phyloP scores from a whole-genome alignment of 2,888 invertebrate genomes.

The Cheiracanthium punctorium region DNA sequence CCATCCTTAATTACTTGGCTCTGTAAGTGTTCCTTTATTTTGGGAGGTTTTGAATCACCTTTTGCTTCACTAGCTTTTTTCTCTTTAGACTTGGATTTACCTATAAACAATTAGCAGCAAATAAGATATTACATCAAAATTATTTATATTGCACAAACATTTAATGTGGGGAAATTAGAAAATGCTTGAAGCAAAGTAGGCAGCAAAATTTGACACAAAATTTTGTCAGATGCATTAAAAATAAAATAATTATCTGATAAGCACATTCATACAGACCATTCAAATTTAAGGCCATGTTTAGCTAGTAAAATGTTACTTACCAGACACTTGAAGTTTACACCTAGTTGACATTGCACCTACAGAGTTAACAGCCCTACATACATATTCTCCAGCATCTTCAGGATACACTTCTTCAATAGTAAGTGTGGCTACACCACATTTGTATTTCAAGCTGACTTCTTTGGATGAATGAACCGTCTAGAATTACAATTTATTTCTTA shows the following conservation, averaged over 20 bases:
- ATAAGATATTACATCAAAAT: too few species aligned
- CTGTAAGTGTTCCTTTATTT: slow-evolving; percentile 89
- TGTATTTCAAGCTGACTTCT: slow-evolving; percentile 93
- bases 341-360: slow-evolving; percentile 89
- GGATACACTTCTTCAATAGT: slow-evolving; percentile 95
- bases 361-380: slow-evolving; percentile 93
- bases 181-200: too few species aligned
- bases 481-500: too few species aligned
- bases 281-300: too few species aligned
- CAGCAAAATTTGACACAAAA: too few species aligned
- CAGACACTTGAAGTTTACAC: slow-evolving; percentile 88
- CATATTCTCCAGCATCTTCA: slow-evolving; percentile 91
- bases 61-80: slow-evolving; percentile 80
- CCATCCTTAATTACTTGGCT: slow-evolving; percentile 91
- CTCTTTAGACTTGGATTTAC: slow-evolving; percentile 76
- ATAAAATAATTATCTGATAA: too few species aligned
- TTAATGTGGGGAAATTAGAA: too few species aligned
- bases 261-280: too few species aligned
- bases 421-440: slow-evolving; percentile 89
- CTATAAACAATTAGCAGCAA: neutral
- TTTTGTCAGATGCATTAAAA: too few species aligned
- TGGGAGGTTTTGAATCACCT: slow-evolving; percentile 82
- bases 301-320: slow-evolving; percentile 66
- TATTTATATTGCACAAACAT: too few species aligned
- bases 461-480: slow-evolving; percentile 83